Base-by-base conservation (phyloP, 2,888 invertebrate genomes). In the Xestia xanthographa region DNA sequence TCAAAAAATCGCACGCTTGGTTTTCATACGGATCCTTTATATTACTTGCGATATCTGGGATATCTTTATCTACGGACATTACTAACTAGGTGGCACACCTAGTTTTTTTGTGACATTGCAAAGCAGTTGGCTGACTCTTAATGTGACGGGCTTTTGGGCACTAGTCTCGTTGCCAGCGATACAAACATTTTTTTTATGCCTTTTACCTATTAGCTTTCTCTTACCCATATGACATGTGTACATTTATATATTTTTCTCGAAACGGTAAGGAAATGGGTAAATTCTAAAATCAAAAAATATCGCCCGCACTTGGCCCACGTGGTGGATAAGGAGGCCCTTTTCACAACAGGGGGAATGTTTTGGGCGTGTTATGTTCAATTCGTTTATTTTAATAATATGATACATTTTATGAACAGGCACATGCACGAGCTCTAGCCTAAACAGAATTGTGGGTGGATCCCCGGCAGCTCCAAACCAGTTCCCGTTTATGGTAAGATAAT, bases 401-500 rank as follows among this genome's bases (percentile, higher is more conserved):
- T 66, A 5, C 1, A 5, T 66, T 66, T 67, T 1, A 20, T 34
- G 5, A 50, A 43, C 75, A 79, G 80, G 79, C 11, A 50, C 75
- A 56, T 41, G 43, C 29, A 8, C 41, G n/a, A 79, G 48, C 48
- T 56, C 56, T 26, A 58, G 22, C 0, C 2, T n/a, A 20, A 53
- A 53, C 66, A 79, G 79, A 62, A 79, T 78, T 53, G 5, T 22
- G 1, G 60, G 53, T 6, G 78, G 79, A 29, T 0, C 8, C 0
- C 20, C 50, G 5, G 38, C 3, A 45, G 11, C 1, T n/a, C 26
- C 45, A 8, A 8, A 14, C 22, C 29, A 26, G 11, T 62, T 79
- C 20, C 20, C 0, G 29, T 78, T 14, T 41, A 53, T 53, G 78
- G 78, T 78, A 79, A n/a, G n/a, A 72, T 50, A 56, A 77, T 22